phyloP scores from a whole-genome alignment of 2,797 vertebrate genomes.

The Aldrovandia affinis region DNA sequence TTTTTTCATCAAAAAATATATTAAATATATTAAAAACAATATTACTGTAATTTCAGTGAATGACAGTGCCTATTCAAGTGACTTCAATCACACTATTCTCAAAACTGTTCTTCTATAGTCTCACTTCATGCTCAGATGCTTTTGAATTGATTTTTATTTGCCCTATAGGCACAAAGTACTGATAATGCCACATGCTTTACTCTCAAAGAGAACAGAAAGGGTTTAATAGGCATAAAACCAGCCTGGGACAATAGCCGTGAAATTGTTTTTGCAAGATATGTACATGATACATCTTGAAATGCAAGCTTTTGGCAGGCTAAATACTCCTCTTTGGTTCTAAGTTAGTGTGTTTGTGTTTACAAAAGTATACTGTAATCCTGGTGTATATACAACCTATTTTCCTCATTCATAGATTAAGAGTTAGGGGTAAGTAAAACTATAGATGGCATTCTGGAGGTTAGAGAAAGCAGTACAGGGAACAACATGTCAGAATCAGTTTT shows the following conservation, averaged over 20 bases:
- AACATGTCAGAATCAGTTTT: not conserved
- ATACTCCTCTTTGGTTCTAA: not conserved
- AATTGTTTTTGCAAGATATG: not conserved
- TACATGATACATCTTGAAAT: not conserved
- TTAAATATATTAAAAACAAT: not conserved
- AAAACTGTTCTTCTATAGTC: conserved; percentile 5
- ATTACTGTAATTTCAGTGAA: not conserved
- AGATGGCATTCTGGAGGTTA: not conserved
- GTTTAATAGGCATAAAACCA: not conserved
- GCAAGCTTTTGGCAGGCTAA: not conserved
- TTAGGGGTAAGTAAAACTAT: not conserved
- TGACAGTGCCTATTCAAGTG: not conserved
- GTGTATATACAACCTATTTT: not conserved
- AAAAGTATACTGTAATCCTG: not conserved
- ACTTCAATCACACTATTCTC: not conserved
- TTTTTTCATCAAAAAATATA: conserved; percentile 16
- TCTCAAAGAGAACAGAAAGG: not conserved
- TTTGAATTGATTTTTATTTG: conserved; percentile 32
- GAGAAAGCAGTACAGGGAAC: not conserved
- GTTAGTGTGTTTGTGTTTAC: not conserved
- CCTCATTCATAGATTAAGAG: not conserved
- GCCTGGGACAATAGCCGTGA: not conserved
- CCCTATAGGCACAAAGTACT: conserved; percentile 3
- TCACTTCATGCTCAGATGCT: conserved; percentile 16
- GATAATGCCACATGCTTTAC: not conserved